These are phyloP conservation scores for Apis laboriosa DNA, from an alignment of 1,140 invertebrate genomes.

Conservation along the genomic window DNA sequence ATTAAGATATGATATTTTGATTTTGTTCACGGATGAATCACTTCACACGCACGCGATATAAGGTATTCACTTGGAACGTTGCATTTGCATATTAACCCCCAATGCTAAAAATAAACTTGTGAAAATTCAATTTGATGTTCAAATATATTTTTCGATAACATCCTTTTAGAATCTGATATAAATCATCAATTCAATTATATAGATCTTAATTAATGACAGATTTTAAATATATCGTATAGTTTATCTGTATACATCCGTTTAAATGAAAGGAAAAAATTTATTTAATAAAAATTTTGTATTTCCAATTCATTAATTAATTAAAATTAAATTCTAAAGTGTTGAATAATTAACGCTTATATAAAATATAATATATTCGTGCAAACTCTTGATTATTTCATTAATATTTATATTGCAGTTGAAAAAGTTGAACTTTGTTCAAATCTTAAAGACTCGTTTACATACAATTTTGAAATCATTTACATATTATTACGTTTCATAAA, in stretches of 20 bases:
- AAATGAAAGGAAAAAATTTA: background rate
- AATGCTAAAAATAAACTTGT: slow-evolving; percentile 49
- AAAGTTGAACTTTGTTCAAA: background rate
- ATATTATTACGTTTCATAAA: background rate
- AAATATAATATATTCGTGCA: background rate
- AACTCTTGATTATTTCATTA: background rate
- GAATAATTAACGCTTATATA: background rate
- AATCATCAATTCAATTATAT: background rate
- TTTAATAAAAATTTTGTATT: background rate
- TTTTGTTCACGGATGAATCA: slow-evolving; percentile 53
- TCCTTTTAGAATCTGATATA: background rate
- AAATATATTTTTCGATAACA: slow-evolving; percentile 3
- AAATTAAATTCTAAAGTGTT: background rate
- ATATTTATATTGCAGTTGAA: background rate
- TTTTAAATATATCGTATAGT: background rate
- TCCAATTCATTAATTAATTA: background rate
- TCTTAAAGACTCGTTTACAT: background rate
- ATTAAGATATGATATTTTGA: slow-evolving; percentile 43
- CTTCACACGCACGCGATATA: slow-evolving; percentile 45
- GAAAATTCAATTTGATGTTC: slow-evolving; percentile 11
- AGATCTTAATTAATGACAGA: background rate
- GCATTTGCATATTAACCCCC: slow-evolving; percentile 61
- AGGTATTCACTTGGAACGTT: slow-evolving; percentile 47
- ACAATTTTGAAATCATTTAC: background rate
- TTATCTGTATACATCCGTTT: background rate